Percentiles rank a stretch among this genome's conserved stretches.
Conservation (phyloP, 2,113 vertebrate species). For the Peromyscus leucopus region DNA sequence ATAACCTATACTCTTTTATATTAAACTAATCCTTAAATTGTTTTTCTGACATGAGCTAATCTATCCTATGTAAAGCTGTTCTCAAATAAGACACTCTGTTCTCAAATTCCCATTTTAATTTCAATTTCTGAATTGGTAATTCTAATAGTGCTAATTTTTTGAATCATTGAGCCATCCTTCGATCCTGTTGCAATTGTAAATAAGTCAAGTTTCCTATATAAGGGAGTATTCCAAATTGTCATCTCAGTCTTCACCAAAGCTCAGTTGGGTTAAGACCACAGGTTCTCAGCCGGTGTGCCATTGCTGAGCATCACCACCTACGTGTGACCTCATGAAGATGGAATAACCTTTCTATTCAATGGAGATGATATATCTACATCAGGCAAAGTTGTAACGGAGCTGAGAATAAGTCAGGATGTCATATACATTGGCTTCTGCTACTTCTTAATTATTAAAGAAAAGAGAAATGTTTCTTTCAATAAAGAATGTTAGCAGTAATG, state of each 20-base stretch:
- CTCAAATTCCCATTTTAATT: neutral
- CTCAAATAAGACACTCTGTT: neutral
- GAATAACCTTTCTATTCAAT: neutral
- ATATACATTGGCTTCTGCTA: neutral
- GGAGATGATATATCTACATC: neutral
- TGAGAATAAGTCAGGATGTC: neutral
- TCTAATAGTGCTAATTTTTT: neutral
- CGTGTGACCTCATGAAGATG: neutral
- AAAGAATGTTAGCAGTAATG: neutral
- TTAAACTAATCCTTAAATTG: neutral
- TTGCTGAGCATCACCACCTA: neutral
- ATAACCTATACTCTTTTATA: neutral
- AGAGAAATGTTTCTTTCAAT: neutral
- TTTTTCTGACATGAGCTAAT: neutral
- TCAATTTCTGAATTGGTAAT: neutral
- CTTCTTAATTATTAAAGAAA: neutral
- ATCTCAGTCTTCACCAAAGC: neutral
- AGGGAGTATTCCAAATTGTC: neutral
- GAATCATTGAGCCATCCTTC: neutral
- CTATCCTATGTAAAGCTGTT: neutral
- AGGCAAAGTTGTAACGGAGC: neutral
- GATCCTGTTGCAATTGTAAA: neutral
- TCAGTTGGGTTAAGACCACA: neutral
- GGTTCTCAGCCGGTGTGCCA: neutral
- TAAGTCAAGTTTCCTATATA: neutral